phyloP scores from a whole-genome alignment of 1,140 invertebrate species.

The Ceratina australensis region DNA sequence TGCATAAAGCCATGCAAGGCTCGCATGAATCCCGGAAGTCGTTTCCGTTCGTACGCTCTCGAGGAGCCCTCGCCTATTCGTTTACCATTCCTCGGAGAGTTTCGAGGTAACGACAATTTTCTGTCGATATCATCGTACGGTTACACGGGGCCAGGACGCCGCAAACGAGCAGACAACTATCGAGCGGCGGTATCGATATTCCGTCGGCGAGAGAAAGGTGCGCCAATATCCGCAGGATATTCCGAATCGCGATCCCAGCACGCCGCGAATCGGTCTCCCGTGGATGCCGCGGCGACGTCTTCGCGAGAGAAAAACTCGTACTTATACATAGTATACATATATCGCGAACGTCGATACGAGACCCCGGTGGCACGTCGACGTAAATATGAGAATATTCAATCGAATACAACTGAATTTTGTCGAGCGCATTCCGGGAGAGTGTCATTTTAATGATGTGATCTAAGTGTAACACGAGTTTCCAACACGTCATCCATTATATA shows the following conservation, averaged over 20 bases:
- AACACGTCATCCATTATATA: too few relatives aligned
- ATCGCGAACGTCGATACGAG: neutral
- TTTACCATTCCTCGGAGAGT: conserved; percentile 37
- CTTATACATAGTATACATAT: too few relatives aligned
- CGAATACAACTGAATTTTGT: too few relatives aligned
- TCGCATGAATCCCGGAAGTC: neutral
- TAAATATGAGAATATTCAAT: too few relatives aligned
- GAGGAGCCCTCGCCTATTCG: conserved; percentile 4
- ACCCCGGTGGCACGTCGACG: too few relatives aligned
- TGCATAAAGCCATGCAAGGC: neutral
- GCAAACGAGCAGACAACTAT: conserved; percentile 41
- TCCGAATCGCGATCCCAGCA: neutral
- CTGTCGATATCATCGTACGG: conserved; percentile 39
- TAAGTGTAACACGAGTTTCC: too few relatives aligned
- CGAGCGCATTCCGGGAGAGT: too few relatives aligned
- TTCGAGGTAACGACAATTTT: conserved; percentile 42
- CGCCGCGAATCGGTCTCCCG: too few relatives aligned
- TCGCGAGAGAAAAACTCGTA: neutral
- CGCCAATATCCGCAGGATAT: conserved; percentile 45
- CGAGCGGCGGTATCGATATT: conserved; percentile 44
- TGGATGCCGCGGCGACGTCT: neutral
- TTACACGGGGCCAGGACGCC: neutral
- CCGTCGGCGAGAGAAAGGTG: conserved; percentile 30
- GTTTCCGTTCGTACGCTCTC: neutral
- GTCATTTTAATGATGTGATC: too few relatives aligned